Conservation (phyloP, 2,797 vertebrate genomes). For the Tapera naevia region DNA sequence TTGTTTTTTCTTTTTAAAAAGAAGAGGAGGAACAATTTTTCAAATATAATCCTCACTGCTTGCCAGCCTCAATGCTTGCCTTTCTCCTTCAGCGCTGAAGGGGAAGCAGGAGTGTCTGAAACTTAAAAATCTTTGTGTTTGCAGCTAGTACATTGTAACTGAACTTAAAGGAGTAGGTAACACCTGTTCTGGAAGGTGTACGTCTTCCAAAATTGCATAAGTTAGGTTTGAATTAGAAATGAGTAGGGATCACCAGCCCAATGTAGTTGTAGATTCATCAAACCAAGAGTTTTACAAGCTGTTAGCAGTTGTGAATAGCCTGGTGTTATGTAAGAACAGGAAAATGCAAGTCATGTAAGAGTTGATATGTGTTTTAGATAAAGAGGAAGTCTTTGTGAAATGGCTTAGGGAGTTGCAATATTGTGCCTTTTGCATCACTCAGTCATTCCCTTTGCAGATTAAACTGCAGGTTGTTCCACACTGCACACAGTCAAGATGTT, state of each 20-base stretch:
- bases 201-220: fast-evolving
- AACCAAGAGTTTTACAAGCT: neutral
- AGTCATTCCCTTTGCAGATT: neutral
- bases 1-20: neutral
- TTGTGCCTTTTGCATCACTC: neutral
- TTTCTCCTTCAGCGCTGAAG: neutral
- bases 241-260: neutral
- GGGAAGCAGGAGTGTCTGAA: neutral
- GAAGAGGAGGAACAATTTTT: neutral
- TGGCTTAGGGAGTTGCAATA: neutral
- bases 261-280: neutral
- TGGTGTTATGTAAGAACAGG: neutral
- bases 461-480: fast-evolving
- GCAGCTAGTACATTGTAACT: neutral
- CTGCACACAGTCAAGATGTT: neutral
- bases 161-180: neutral
- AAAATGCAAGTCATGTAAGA: neutral
- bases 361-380: fast-evolving
- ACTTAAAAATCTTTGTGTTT: neutral
- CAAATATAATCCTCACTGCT: neutral
- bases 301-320: neutral
- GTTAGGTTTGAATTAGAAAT: fast-evolving
- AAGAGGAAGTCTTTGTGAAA: neutral
- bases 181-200: neutral
- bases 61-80: neutral